Evolutionary conservation across 1,140 invertebrate species (phyloP), one percentile per base, ranked within the genome.

Genomic region (Drosophila bipectinata): DNA sequence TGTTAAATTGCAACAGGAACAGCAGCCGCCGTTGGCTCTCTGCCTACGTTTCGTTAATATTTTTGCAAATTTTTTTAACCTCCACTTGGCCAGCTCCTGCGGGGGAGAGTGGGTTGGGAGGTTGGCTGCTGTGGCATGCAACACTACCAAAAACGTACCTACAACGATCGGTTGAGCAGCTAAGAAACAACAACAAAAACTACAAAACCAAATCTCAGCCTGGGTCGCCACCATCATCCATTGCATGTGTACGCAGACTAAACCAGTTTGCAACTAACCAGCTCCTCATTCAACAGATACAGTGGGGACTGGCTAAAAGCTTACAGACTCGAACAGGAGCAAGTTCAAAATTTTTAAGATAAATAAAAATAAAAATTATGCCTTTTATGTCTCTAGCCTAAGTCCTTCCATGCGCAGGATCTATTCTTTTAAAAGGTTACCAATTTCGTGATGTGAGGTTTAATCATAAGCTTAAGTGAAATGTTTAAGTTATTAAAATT

Each of bases 41-140:
- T 74, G 82, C 73, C 82, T 87, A 85, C 81, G 81, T 85, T 85
- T 82, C 81, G 81, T 85, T 85, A 85, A 85, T 85, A 85, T 85
- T 85, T 84, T 85, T 85, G 81, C 81, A 85, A 85, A 85, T 85
- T 85, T 85, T 85, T 87, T 78, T 85, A 85, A 87, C 81, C 82
- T 87, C 82, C 77, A 85, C 77, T 85, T 85, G 84, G 82, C 77
- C 72, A 81, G 78, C 73, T 87, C 73, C 63, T 75, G 61, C 66
- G 66, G 51, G 48, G 66, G 66, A 55, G 66, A 28, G 66, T 45
- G 8, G 47, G 54, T 41, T 30, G 66, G 41, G 45, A 67, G 63
- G 58, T 37, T 37, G 59, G 18, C 44, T 21, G 39, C 34, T 63
- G 66, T 69, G 66, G 66, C 66, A 69, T 69, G 66, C 63, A 69